Conservation (phyloP, 2,113 vertebrate genomes). For the Corynorhinus townsendii region DNA sequence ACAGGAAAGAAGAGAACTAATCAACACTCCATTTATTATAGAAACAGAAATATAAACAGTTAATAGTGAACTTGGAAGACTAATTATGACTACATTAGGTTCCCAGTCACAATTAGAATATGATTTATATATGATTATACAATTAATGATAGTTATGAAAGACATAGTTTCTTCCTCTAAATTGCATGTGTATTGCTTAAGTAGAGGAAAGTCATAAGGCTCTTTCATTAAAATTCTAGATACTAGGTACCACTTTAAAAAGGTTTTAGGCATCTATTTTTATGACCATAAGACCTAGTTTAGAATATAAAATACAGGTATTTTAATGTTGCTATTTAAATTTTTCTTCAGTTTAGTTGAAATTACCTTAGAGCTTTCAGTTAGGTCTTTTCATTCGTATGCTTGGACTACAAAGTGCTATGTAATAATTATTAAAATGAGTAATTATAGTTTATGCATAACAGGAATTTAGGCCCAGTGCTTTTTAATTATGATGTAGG, state of each 20-base stretch:
- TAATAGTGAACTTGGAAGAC: not conserved
- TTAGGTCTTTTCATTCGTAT: not conserved
- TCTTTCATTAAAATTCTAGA: not conserved
- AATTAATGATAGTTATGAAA: not conserved
- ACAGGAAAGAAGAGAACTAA: not conserved
- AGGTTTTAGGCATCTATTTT: not conserved
- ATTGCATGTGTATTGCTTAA: not conserved
- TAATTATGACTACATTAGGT: not conserved
- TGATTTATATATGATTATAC: not conserved
- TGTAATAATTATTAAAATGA: constrained; percentile 25
- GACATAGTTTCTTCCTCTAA: not conserved
- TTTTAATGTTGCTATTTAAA: not conserved
- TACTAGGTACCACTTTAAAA: not conserved
- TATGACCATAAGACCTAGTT: not conserved
- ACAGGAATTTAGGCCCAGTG: constrained; percentile 5
- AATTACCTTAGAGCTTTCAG: not conserved
- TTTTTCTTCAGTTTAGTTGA: constrained; percentile 10
- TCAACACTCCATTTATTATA: not conserved
- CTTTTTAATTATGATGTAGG: not conserved
- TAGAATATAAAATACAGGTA: not conserved
- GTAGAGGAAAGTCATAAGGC: not conserved
- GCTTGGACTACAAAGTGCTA: not conserved
- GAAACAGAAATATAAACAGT: not conserved
- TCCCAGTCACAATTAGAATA: not conserved
- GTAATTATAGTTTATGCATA: constrained; percentile 17